A percentile compares a stretch with the other conserved stretches of the same genome.
These are phyloP conservation scores for Sebastiscus albofasciatus DNA, from an alignment of 2,797 vertebrate genomes.

Conservation along the genomic window DNA sequence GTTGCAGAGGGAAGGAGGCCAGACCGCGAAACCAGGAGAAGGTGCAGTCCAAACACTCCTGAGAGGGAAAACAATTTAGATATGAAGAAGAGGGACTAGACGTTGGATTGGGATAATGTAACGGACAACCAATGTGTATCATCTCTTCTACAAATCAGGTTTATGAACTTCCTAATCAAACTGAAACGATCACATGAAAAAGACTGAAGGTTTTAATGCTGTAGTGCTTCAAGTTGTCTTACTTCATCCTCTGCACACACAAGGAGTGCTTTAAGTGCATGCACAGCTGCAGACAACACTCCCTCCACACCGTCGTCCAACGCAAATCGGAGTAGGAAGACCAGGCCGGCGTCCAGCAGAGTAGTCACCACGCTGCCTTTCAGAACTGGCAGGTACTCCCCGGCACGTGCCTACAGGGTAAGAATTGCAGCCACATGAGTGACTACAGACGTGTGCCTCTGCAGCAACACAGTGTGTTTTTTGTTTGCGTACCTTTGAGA, in stretches of 20 bases:
- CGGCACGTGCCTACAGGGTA: slow-evolving; percentile 84
- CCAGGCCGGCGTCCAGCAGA: slow-evolving; percentile 94
- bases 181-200: background rate
- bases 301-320: slow-evolving; percentile 92
- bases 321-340: slow-evolving; percentile 95
- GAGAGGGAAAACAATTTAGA: background rate
- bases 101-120: background rate
- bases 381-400: slow-evolving; percentile 84
- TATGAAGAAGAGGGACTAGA: background rate
- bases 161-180: background rate
- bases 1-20: slow-evolving; percentile 88
- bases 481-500: slow-evolving; percentile 86
- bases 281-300: slow-evolving; percentile 89
- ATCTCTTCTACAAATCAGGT: background rate
- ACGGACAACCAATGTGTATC: background rate
- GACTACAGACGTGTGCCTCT: background rate
- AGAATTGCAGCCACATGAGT: background rate
- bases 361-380: slow-evolving; percentile 86
- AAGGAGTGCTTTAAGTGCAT: slow-evolving; percentile 87
- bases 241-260: slow-evolving; percentile 93
- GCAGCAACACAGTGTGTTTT: background rate
- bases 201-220: background rate
- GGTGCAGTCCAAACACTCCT: slow-evolving; percentile 91
- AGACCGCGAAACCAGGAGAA: slow-evolving; percentile 94
- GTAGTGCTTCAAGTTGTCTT: slow-evolving; percentile 12